Evolutionary conservation across 1,140 invertebrate species (phyloP).

Genomic region (Agrilus planipennis): DNA sequence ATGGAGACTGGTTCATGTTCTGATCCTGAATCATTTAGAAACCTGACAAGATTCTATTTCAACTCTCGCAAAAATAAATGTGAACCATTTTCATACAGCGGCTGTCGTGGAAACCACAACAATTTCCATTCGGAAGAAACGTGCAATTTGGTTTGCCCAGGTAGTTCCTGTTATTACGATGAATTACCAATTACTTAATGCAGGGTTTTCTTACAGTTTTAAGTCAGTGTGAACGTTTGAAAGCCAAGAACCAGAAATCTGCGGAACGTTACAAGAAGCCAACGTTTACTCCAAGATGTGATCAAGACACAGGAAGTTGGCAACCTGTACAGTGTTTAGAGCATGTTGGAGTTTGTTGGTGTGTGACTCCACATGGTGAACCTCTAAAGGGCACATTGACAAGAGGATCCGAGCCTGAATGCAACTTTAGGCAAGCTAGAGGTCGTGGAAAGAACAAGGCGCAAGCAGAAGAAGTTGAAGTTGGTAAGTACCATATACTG

Average conservation of each 20-base stretch:
- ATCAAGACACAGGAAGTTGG: slow-evolving; percentile 60
- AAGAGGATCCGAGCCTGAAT: slow-evolving; percentile 54
- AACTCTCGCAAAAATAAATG: slow-evolving; percentile 64
- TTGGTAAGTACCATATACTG: slow-evolving; percentile 25
- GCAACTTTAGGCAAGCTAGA: slow-evolving; percentile 63
- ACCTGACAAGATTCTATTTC: slow-evolving; percentile 61
- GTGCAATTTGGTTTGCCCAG: slow-evolving; percentile 71
- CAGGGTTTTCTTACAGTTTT: slow-evolving; percentile 43
- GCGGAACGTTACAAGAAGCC: slow-evolving; percentile 56
- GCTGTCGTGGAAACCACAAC: slow-evolving; percentile 76
- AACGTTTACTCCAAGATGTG: slow-evolving; percentile 61
- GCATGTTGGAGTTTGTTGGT: slow-evolving; percentile 73
- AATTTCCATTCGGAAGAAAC: slow-evolving; percentile 74
- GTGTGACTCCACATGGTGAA: slow-evolving; percentile 66
- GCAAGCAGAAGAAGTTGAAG: slow-evolving; percentile 25
- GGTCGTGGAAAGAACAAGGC: slow-evolving; percentile 31
- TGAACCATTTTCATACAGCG: slow-evolving; percentile 55
- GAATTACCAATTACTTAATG: too few relatives aligned
- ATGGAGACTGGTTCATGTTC: slow-evolving; percentile 47
- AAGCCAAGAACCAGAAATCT: slow-evolving; percentile 61
- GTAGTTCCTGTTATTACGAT: slow-evolving; percentile 24
- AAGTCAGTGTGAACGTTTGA: slow-evolving; percentile 64
- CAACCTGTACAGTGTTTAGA: slow-evolving; percentile 69
- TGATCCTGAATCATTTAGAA: slow-evolving; percentile 29
- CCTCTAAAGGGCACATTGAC: slow-evolving; percentile 66